Conservation (phyloP, 2,888 invertebrate genomes). For the Drosophila mimica region DNA sequence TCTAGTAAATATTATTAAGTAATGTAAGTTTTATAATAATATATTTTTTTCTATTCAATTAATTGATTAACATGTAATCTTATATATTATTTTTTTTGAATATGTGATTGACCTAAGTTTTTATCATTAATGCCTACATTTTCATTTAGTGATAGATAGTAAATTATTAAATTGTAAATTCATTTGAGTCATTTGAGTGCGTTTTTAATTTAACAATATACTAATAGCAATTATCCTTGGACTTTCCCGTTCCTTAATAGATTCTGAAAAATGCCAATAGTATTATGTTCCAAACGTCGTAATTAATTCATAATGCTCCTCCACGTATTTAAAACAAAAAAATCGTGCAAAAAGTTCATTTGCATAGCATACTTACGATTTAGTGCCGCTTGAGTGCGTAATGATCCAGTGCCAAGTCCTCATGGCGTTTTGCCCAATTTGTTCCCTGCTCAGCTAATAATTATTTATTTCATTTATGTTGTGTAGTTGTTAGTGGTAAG, state of each 20-base stretch:
- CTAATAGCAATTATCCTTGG: not conserved
- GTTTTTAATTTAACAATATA: not conserved
- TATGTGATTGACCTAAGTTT: not conserved
- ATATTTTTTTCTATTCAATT: not conserved
- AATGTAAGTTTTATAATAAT: not conserved
- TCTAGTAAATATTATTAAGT: not conserved
- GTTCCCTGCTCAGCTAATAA: constrained; percentile 19
- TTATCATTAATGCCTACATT: not conserved
- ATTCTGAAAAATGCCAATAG: too few relatives aligned
- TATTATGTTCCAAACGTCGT: not conserved
- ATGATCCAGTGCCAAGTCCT: constrained; percentile 53
- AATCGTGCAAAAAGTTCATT: constrained; percentile 18
- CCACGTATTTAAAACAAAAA: not conserved
- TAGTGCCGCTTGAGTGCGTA: constrained; percentile 66
- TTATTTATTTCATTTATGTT: not conserved
- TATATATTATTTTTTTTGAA: not conserved
- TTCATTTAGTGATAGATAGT: not conserved
- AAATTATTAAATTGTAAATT: not conserved
- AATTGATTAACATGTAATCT: not conserved
- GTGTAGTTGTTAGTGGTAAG: not conserved
- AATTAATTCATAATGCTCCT: not conserved
- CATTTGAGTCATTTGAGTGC: not conserved
- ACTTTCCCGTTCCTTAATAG: too few relatives aligned
- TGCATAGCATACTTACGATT: constrained; percentile 47
- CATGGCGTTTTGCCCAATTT: constrained; percentile 60